Evolutionary conservation across 2,797 vertebrate species (phyloP).

Genomic region (Okamejei kenojei): DNA sequence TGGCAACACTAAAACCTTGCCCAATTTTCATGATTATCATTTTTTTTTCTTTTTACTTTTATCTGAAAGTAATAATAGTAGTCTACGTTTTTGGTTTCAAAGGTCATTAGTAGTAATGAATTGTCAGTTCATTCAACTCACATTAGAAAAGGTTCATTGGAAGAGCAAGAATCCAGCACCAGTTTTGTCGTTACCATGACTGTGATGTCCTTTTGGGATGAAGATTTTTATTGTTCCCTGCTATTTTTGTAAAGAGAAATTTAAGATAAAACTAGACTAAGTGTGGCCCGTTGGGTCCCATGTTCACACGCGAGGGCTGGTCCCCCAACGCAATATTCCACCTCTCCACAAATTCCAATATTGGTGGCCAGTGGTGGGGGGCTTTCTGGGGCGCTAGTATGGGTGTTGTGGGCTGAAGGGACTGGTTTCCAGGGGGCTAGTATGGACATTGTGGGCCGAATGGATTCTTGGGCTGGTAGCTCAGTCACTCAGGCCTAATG

Average conservation of each 20-base stretch:
- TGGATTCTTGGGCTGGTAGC: too few species aligned
- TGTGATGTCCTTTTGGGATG: neutral
- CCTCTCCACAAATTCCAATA: too few species aligned
- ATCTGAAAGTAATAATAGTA: neutral
- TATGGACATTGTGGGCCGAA: too few species aligned
- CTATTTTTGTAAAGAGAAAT: neutral
- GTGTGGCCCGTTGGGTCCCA: too few species aligned
- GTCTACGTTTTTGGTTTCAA: neutral
- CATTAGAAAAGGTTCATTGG: neutral
- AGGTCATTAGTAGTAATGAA: conserved; percentile 6
- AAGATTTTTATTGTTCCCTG: neutral
- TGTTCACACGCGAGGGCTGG: too few species aligned
- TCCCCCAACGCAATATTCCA: too few species aligned
- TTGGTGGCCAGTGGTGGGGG: too few species aligned
- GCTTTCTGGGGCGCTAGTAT: too few species aligned
- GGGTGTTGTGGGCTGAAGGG: too few species aligned
- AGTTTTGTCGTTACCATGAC: neutral
- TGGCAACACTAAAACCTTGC: neutral
- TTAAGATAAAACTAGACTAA: neutral
- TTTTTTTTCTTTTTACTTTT: neutral
- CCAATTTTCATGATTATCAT: neutral
- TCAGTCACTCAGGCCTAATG: too few species aligned
- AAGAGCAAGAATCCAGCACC: neutral
- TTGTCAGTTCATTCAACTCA: conserved; percentile 7
- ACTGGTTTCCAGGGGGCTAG: too few species aligned